These are phyloP conservation scores for Heptranchias perlo DNA, from an alignment of 2,113 vertebrate genomes.

Conservation along the genomic window DNA sequence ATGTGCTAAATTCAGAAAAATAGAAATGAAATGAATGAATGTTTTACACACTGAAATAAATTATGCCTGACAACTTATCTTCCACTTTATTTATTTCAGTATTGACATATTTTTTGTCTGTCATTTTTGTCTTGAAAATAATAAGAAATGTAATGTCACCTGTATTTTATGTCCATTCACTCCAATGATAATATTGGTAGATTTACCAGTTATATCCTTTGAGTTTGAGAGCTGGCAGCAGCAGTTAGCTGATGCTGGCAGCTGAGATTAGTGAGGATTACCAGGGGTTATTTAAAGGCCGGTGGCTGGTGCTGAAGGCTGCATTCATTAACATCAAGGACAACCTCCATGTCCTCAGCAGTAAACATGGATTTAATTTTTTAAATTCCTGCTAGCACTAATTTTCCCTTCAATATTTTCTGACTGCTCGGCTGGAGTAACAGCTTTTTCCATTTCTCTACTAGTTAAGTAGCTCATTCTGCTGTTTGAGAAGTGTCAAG, in stretches of 20 bases:
- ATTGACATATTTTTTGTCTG: background rate
- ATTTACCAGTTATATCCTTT: background rate
- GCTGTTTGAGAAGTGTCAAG: background rate
- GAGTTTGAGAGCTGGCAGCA: background rate
- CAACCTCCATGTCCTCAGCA: background rate
- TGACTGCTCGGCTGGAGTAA: background rate
- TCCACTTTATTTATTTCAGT: background rate
- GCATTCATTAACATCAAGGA: background rate
- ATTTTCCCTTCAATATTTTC: background rate
- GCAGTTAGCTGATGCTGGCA: no score
- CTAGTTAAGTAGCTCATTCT: background rate
- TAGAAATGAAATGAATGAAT: background rate
- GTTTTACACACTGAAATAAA: background rate
- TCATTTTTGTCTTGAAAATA: background rate
- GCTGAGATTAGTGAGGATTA: no score
- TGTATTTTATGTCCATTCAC: background rate
- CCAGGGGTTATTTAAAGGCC: background rate
- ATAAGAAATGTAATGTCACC: background rate
- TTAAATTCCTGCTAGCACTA: background rate
- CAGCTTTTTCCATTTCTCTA: background rate
- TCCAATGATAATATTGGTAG: background rate
- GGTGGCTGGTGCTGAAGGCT: background rate
- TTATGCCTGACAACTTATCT: background rate
- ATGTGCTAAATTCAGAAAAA: background rate
- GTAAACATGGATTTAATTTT: background rate